A percentile compares a stretch with the other conserved stretches of the same genome.
Evolutionary conservation across 2,113 vertebrate genomes (phyloP).

Genomic region (Fulmarus glacialis): DNA sequence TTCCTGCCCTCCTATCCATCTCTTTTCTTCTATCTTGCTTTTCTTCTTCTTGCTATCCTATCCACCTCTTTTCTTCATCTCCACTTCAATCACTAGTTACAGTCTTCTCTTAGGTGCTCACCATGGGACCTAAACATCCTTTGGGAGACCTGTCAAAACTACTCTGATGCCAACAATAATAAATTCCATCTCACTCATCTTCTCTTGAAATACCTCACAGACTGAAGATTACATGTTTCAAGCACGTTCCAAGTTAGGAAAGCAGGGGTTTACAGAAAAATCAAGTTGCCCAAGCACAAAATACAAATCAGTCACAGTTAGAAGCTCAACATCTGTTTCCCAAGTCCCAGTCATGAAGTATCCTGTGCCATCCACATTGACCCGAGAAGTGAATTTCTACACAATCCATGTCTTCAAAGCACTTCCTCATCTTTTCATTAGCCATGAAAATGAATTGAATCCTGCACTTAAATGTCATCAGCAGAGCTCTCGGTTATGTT

Average conservation of each 20-base stretch:
- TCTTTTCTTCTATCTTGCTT: not conserved
- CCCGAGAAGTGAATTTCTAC: not conserved
- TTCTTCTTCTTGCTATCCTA: not conserved
- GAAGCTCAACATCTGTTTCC: not conserved
- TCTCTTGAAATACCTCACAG: not conserved
- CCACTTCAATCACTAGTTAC: not conserved
- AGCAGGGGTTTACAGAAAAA: not conserved
- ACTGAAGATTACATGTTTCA: not conserved
- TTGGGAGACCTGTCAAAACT: not conserved
- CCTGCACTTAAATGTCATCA: not conserved
- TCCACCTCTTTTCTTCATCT: not conserved
- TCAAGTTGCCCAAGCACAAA: not conserved
- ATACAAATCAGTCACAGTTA: not conserved
- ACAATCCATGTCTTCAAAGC: not conserved
- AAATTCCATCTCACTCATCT: not conserved
- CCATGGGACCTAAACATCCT: not conserved
- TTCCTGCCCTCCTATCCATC: not conserved
- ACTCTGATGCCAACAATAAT: not conserved
- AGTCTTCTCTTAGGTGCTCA: not conserved
- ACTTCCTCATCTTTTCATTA: not conserved
- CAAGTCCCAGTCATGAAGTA: not conserved
- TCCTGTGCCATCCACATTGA: not conserved
- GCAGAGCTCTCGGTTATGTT: not conserved
- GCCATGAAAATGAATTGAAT: not conserved
- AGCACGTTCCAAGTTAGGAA: not conserved